Evolutionary conservation across 23 tunicate species (phyloP), one percentile per base, ranked within the genome.

Genomic region (Clavelina lepadiformis): DNA sequence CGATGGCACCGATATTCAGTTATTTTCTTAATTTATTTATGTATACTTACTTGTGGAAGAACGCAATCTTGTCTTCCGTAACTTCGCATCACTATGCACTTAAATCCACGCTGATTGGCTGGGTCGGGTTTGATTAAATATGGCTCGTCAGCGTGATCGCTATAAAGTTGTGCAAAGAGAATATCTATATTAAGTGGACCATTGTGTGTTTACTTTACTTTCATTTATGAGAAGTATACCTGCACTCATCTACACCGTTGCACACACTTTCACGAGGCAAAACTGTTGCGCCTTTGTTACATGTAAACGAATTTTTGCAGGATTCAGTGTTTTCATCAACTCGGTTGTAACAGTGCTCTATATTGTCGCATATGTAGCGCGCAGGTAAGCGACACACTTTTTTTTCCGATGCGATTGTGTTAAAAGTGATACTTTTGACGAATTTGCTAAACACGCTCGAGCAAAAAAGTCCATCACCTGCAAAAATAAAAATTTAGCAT

Each of bases 91-190:
- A 86, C 75, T 1, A 32, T 58, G 74, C 95, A 86, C 37, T 76
- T 77, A 71, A 86, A 86, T 24, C 93, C 95, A 46, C 83, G 69
- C 31, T 55, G 45, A n/a, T 63, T 15, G 22, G 28, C 32, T 3
- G 80, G 29, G 21, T 41, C 1, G 0, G 65, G 59, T 29, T 31
- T 50, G 38, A 58, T 36, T 23, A 38, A 27, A 3, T 24, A 41
- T 26, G 75, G 69, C 66, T 86, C 95, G 63, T 86, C 95, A 23
- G 71, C 46, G n/a, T 28, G n/a, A 33, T 86, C 95, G n/a, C 95
- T 86, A n/a, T 21, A 35, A 63, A 35, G 49, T 41, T 41, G 11
- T 41, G 49, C 11, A 41, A 41, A 41, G 15, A 41, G 15, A 11
- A 41, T 11, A 41, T n/a, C n/a, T n/a, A n/a, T n/a, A n/a, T n/a